Evolutionary conservation across 2,797 vertebrate species (phyloP).

Genomic region (Sandelia bainsii): DNA sequence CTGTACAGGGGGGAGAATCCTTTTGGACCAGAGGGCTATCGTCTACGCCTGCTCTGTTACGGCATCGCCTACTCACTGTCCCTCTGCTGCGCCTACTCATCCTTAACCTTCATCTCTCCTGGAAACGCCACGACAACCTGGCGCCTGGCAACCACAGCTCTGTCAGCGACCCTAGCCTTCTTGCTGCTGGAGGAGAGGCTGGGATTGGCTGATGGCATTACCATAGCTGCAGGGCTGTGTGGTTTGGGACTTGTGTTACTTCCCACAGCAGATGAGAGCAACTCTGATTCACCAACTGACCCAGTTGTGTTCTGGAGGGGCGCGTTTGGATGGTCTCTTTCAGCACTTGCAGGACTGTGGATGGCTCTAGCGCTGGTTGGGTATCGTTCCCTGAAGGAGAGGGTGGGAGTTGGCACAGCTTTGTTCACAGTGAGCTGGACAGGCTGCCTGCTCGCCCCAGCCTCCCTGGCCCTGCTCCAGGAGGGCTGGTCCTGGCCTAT

Average conservation of each 20-base stretch:
- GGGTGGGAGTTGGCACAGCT: conserved; percentile 94
- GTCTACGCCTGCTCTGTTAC: conserved; percentile 91
- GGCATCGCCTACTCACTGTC: conserved; percentile 95
- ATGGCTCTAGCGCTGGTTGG: conserved; percentile 96
- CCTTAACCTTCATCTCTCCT: conserved; percentile 92
- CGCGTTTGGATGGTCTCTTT: conserved; percentile 96
- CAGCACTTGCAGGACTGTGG: conserved; percentile 93
- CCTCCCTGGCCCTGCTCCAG: conserved; percentile 92
- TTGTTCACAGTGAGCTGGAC: conserved; percentile 98
- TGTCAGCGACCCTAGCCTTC: conserved; percentile 94
- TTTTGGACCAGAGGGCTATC: conserved; percentile 92
- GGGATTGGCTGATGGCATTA: conserved; percentile 87
- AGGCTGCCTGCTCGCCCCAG: conserved; percentile 89
- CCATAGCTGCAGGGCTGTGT: conserved; percentile 89
- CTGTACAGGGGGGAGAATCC: conserved; percentile 91
- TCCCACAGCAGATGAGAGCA: conserved; percentile 76
- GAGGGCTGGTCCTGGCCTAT: conserved; percentile 91
- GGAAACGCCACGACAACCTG: conserved; percentile 93
- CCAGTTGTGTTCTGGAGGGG: conserved; percentile 92
- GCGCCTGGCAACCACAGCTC: conserved; percentile 94
- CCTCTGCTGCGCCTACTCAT: conserved; percentile 96
- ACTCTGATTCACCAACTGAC: conserved; percentile 81
- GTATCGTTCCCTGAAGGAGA: conserved; percentile 95
- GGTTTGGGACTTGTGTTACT: conserved; percentile 94
- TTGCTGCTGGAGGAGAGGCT: conserved; percentile 94